Base-by-base conservation (phyloP, 2,113 vertebrate species). In the Leucoraja erinaceus region DNA sequence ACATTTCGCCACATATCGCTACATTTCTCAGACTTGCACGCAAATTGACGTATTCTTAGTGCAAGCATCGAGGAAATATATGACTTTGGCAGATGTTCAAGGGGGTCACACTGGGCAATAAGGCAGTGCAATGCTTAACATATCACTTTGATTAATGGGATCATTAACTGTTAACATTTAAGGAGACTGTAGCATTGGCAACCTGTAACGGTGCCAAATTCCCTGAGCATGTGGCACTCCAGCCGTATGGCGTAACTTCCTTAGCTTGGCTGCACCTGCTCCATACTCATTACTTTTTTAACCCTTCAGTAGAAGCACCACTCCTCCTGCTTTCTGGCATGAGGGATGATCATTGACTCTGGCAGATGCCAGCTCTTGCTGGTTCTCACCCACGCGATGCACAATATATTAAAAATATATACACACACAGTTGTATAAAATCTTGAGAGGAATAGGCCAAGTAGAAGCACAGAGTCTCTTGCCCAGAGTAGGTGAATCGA, bases 201-300 rank as follows among this genome's bases (percentile, higher is more conserved):
- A 91, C 33, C 20, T 72, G 33, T 70, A 91, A 72, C 68, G 38
- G 90, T 18, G 38, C 66, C 66, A 10, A 91, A 91, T 91, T 70
- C 70, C 4, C 90, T 91, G 20, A 72, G 68, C 66, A 72, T 12
- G 47, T 38, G 31, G 90, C 68, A 91, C 90, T 91, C 38, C 66
- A 4, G 72, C 33, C 20, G 18, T 72, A 54, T 72, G 38, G 66
- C 9, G 90, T 74, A 47, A 91, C 31, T 72, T 47, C 38, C 68
- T 91, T 72, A 47, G 38, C 66, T 74, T 38, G 90, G 66, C 22
- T 91, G 90, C 90, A 91, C 90, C 90, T 91, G 68, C 25, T 72
- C 56, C 11, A 66, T 14, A 16, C 5, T 66, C 28, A 88, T 61
- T 25, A 83, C 20, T 83, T n/a, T 5, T 5, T 84, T 88, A 88